Base-by-base conservation (phyloP, 2,113 vertebrate species). In the Coptodon rendalli region DNA sequence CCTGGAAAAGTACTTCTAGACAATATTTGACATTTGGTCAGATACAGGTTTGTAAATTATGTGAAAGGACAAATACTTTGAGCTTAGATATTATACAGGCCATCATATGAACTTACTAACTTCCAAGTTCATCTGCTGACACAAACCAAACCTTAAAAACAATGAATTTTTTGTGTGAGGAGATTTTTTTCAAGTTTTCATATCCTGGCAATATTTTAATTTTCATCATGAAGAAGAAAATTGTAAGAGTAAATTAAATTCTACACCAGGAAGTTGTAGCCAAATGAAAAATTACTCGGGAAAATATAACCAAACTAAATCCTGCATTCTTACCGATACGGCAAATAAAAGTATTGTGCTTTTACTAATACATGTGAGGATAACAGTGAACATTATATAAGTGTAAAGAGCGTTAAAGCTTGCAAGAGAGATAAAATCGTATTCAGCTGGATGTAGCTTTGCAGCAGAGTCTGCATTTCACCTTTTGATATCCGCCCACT, bases 401-500 rank as follows among this genome's bases (percentile, higher is more conserved):
- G 79, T 45, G 81, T 80, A 89, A 82, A 45, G 38, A 87, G 78
- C 66, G 81, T 52, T 86, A 82, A 81, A 92, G 78, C 83, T 85
- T 90, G 89, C 90, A 93, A 90, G 81, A 86, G 83, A 95, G 86
- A 91, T 81, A 88, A 89, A 93, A 91, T 91, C 76, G 76, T 82
- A 87, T 91, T 91, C 81, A 87, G 81, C 57, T 90, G 85, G 78
- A 90, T 73, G 71, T 84, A 90, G 93, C 89, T 95, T 90, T 92
- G 91, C 89, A 80, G 91, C 86, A 93, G 89, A 94, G 80, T 88
- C 80, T 91, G 87, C 87, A 73, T 93, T 94, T 95, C 94, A 96
- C 93, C 93, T 95, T 95, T 94, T 92, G 93, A 95, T 91, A 92
- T 87, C 91, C 91, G 10, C 95, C 93, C 91, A 95, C 95, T 92